Percentiles rank a stretch among this genome's conserved stretches.
Conservation (phyloP, 2,888 invertebrate genomes). For the Apamea sordens region DNA sequence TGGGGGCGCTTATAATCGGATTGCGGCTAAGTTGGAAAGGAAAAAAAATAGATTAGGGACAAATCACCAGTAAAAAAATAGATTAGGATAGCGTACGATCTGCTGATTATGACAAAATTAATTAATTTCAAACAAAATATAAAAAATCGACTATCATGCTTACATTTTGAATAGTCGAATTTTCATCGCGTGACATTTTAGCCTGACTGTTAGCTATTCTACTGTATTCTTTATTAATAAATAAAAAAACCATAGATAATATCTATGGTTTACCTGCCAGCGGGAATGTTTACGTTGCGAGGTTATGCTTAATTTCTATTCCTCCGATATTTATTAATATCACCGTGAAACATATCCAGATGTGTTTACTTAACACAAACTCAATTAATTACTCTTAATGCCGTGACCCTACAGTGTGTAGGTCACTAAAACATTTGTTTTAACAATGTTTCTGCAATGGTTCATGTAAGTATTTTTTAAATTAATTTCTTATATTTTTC, state of each 20-base stretch:
- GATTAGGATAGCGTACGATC: too few relatives aligned
- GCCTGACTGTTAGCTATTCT: neutral
- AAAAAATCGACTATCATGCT: neutral
- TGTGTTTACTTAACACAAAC: constrained; percentile 30
- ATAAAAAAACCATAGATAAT: too few relatives aligned
- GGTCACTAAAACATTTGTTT: constrained; percentile 5
- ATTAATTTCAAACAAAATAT: too few relatives aligned
- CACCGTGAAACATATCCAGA: constrained; percentile 43
- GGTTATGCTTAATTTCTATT: constrained; percentile 53
- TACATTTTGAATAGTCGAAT: neutral
- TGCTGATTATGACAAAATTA: too few relatives aligned
- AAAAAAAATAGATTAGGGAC: too few relatives aligned
- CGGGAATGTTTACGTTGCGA: constrained; percentile 64
- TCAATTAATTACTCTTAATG: constrained; percentile 25
- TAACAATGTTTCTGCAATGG: constrained; percentile 59
- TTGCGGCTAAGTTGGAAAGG: too few relatives aligned
- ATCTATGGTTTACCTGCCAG: constrained; percentile 53
- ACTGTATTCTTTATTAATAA: neutral
- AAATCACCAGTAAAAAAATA: too few relatives aligned
- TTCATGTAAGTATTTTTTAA: constrained; percentile 58
- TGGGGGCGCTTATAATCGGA: too few relatives aligned
- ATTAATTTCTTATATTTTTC: neutral
- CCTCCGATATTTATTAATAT: constrained; percentile 24
- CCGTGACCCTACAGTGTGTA: constrained; percentile 14
- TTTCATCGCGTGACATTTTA: neutral